A percentile compares a stretch with the other conserved stretches of the same genome.
These are phyloP conservation scores for Eptesicus fuscus DNA, from an alignment of 2,113 vertebrate species.

Conservation along the genomic window DNA sequence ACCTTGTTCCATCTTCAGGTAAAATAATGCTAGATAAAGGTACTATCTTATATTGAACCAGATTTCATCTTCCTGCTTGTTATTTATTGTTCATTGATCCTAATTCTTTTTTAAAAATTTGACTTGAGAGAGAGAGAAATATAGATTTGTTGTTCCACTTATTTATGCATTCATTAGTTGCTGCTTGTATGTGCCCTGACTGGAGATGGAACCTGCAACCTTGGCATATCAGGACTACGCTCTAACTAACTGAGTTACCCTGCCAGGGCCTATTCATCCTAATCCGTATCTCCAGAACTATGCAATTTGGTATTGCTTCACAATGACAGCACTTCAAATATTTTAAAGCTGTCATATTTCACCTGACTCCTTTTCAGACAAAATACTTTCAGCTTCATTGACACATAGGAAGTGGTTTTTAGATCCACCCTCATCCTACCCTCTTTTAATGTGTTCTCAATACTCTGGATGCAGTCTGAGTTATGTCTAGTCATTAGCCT, in stretches of 20 bases:
- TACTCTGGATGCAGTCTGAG: background rate
- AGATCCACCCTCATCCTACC: background rate
- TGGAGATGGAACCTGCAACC: background rate
- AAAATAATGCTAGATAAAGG: background rate
- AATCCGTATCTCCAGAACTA: background rate
- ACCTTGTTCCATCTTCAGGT: background rate
- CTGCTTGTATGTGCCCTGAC: background rate
- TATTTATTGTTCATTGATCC: background rate
- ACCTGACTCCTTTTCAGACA: background rate
- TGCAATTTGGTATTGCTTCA: background rate
- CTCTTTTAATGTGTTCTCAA: background rate
- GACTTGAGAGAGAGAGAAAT: background rate
- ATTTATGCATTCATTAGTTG: background rate
- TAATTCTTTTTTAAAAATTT: background rate
- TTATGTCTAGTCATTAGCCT: background rate
- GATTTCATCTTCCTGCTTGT: background rate
- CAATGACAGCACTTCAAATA: background rate
- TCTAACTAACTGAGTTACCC: background rate
- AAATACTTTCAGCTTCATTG: background rate
- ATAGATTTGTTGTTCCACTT: background rate
- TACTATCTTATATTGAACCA: background rate
- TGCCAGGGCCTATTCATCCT: background rate
- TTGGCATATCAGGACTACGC: background rate
- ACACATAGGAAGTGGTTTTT: background rate
- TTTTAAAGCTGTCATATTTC: background rate